Base-by-base conservation (phyloP, 2,797 vertebrate species). In the Chloroceryle inda region DNA sequence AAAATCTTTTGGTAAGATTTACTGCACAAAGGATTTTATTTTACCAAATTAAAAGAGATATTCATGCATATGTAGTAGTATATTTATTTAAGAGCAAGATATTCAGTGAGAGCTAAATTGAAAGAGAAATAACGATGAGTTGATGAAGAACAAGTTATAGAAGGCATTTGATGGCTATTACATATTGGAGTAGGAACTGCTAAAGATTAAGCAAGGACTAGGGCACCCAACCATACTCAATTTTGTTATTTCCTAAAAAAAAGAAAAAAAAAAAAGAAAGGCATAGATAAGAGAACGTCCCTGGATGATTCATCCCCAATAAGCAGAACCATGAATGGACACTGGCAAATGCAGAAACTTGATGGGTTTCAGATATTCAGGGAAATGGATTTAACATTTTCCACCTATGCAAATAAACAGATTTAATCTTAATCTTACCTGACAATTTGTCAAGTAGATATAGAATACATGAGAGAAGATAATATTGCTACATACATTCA, bases 1-100 rank as follows among this genome's bases (percentile, higher is more conserved):
- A 79, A 77, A 89, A 85, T 45, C 74, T 67, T 85, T 74, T 74
- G 20, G 31, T 75, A 85, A 87, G 33, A 27, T 67, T 74, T 91
- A 10, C 40, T 21, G n/a, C 44, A 40, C 3, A 5, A 40, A 2
- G 42, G 29, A 91, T 26, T 73, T 13, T 50, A 47, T 83, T 80
- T 82, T 67, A 63, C 31, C 18, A 73, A n/a, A 62, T 3, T 69
- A 42, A 52, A 79, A 79, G 3, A 1, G 10, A 33, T 44, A 55
- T 59, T 52, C 12, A 40, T 47, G 9, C 9, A 40, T 61, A 64
- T 11, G 4, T 45, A 59, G 31, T 85, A 64, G 14, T 20, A 29
- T 44, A 56, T 71, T 81, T 72, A n/a, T 73, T 49, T 58, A 61
- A 38, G 12, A 49, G 23, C 20, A 64, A 44, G 88, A 50, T 9